These are phyloP conservation scores for Ispidina picta DNA, from an alignment of 2,797 vertebrate species.

Conservation along the genomic window DNA sequence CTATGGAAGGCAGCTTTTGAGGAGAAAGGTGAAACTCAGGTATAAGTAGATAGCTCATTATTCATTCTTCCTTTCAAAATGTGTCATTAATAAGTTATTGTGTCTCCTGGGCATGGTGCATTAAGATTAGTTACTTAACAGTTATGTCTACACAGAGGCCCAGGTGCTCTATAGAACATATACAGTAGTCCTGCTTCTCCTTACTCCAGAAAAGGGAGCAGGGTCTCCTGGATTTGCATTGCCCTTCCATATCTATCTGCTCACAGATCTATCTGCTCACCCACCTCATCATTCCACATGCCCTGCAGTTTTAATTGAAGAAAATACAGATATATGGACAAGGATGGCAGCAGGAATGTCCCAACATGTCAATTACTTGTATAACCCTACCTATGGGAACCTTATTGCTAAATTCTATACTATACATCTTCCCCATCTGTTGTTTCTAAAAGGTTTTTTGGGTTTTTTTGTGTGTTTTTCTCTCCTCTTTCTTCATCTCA, in stretches of 20 bases:
- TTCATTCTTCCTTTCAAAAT: neutral
- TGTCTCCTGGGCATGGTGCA: neutral
- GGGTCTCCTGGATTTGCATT: neutral
- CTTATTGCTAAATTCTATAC: neutral
- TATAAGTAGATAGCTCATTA: neutral
- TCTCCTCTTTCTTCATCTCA: neutral
- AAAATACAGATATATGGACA: neutral
- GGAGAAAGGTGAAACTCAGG: neutral
- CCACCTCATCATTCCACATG: neutral
- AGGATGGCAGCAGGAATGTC: neutral
- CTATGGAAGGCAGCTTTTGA: neutral
- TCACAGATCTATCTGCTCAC: neutral
- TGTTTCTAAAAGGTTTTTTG: neutral
- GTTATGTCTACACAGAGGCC: neutral
- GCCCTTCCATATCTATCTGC: neutral
- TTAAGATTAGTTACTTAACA: neutral
- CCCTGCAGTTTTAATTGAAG: fast-evolving
- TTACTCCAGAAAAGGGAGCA: neutral
- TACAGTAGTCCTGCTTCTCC: neutral
- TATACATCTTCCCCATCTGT: neutral
- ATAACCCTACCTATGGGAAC: neutral
- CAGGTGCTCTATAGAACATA: neutral
- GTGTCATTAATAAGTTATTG: neutral
- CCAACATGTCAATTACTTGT: neutral
- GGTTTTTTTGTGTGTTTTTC: neutral